phyloP scores from a whole-genome alignment of 2,888 invertebrate genomes.

The Phyto melanocephala region DNA sequence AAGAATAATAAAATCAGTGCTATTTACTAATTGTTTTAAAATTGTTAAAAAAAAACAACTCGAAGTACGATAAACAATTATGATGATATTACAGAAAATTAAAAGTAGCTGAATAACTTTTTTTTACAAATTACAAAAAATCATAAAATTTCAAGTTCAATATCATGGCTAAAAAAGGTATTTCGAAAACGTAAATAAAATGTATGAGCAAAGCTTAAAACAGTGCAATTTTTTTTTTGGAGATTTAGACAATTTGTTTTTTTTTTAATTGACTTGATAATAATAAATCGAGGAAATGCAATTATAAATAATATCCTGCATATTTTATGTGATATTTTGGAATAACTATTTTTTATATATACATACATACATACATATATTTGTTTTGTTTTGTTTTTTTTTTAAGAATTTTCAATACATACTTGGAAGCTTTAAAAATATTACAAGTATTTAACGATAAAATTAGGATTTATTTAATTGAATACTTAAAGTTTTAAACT shows the following conservation, averaged over 20 bases:
- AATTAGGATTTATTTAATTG: no score
- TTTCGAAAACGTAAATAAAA: conserved; percentile 6
- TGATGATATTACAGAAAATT: conserved; percentile 16
- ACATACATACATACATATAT: no score
- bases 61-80: background rate
- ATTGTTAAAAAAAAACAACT: background rate
- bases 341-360: no score
- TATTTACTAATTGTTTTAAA: background rate
- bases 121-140: background rate
- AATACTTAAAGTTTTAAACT: no score
- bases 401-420: no score
- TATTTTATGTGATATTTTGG: no score
- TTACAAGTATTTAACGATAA: no score
- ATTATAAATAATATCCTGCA: background rate
- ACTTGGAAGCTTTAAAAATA: no score
- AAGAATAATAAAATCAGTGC: background rate
- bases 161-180: conserved; percentile 33
- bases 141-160: conserved; percentile 36
- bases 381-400: no score
- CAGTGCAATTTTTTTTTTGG: background rate
- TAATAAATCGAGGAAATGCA: background rate
- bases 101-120: background rate
- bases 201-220: background rate
- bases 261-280: no score
- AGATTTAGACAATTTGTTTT: background rate